These are phyloP conservation scores for human (Homo sapiens) DNA, from an alignment of 2,113 vertebrate species.

Conservation along the genomic window GRCh38 chr3:2960501-2961000, in stretches of 20 bases:
- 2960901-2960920: not conserved
- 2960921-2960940: not conserved
- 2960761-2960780: fast-evolving
- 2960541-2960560: not conserved
- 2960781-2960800: not conserved
- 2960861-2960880: not conserved
- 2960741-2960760: not conserved
- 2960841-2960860: not conserved
- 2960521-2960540: not conserved
- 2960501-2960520: not conserved
- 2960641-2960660: not conserved
- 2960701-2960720: not conserved
- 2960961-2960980: no score
- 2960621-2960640: not conserved
- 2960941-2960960: not conserved
- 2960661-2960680: not conserved
- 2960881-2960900: not conserved
- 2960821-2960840: not conserved
- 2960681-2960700: not conserved
- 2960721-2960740: not conserved
- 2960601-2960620: not conserved
- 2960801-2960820: not conserved
- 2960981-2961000: no score
- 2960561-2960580: not conserved
- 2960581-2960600: not conserved